Evolutionary conservation across 1,140 invertebrate species (phyloP).

Genomic region (Battus philenor): DNA sequence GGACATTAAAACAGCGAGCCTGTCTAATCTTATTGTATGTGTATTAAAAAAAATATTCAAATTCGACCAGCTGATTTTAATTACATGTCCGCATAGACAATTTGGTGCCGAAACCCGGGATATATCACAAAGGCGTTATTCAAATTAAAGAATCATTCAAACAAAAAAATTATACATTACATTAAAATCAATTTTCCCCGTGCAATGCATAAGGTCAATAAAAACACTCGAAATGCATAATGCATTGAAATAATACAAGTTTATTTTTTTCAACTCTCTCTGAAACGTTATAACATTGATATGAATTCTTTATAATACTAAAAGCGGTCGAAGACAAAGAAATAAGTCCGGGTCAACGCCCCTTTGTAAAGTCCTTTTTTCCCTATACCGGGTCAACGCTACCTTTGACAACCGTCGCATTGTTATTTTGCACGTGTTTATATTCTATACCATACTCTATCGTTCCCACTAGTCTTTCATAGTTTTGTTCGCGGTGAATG

Average conservation of each 20-base stretch:
- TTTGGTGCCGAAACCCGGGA: not conserved
- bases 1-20: no score
- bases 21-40: no score
- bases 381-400: constrained; percentile 15
- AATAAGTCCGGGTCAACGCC: constrained; percentile 21
- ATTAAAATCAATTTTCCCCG: constrained; percentile 22
- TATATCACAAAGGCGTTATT: not conserved
- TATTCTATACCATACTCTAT: constrained; percentile 12
- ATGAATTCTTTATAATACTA: constrained; percentile 27
- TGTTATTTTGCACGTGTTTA: constrained; percentile 16
- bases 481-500: constrained; percentile 1
- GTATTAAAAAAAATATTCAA: not conserved
- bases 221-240: constrained; percentile 34
- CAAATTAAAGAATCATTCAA: no score
- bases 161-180: no score
- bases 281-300: constrained; percentile 28
- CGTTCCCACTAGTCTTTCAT: constrained; percentile 2
- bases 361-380: constrained; percentile 11
- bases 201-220: constrained; percentile 33
- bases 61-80: not conserved
- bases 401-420: constrained; percentile 5
- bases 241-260: constrained; percentile 39
- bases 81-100: not conserved
- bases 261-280: constrained; percentile 14
- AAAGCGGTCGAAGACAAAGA: constrained; percentile 26